Evolutionary conservation across 2,888 invertebrate species (phyloP).

Genomic region (Cartodere bifasciata): DNA sequence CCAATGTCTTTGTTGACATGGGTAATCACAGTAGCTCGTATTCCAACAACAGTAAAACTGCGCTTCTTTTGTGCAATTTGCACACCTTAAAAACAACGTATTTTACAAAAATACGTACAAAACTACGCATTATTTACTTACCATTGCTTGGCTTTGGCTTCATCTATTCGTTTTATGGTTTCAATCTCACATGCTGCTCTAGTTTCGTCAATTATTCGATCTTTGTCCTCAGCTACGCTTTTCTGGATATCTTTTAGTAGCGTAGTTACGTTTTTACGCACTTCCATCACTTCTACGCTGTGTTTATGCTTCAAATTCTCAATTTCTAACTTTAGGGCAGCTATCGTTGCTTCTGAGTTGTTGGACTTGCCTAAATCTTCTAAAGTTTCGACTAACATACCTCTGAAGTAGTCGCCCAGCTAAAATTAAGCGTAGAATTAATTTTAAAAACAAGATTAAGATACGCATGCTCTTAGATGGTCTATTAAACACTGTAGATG

Average conservation of each 20-base stretch:
- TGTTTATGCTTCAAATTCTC: constrained; percentile 61
- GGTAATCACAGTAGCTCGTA: constrained; percentile 83
- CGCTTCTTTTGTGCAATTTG: constrained; percentile 75
- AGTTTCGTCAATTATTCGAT: constrained; percentile 50
- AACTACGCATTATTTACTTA: constrained; percentile 20
- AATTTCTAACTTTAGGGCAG: constrained; percentile 50
- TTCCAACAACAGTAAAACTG: constrained; percentile 95
- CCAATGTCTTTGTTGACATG: constrained; percentile 84
- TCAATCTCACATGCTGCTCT: constrained; percentile 56
- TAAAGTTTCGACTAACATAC: constrained; percentile 53
- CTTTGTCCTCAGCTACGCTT: constrained; percentile 42
- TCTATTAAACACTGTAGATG: no score
- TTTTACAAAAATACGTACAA: not conserved
- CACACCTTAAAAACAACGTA: constrained; percentile 46
- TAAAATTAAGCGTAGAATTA: constrained; percentile 25
- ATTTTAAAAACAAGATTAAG: not conserved
- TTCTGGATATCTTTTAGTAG: constrained; percentile 31
- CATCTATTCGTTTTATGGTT: constrained; percentile 55
- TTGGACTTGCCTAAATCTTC: constrained; percentile 46
- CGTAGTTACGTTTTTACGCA: constrained; percentile 29
- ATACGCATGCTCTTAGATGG: no score
- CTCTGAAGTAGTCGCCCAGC: constrained; percentile 58
- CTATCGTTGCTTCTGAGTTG: constrained; percentile 44
- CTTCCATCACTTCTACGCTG: constrained; percentile 58
- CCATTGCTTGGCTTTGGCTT: constrained; percentile 84